Base-by-base conservation (phyloP, 2,888 invertebrate species). In the Cheilosia grossa region DNA sequence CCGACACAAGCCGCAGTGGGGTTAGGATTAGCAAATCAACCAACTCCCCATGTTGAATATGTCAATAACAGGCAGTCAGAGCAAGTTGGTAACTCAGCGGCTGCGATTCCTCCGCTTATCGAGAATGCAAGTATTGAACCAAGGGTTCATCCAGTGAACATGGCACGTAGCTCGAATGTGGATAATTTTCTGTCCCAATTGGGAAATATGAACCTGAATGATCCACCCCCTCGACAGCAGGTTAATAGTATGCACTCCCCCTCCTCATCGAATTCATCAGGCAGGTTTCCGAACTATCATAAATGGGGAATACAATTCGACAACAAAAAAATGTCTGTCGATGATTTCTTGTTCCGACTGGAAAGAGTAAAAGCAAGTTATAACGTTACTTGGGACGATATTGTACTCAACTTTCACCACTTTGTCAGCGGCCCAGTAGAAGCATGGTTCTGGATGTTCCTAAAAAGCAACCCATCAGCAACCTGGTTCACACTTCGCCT, bases 261-360 rank as follows among this genome's bases (percentile, higher is more conserved):
- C 42, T 42, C 30, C 9, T 30, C 30, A 9, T 30, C 30, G 9
- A 30, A 30, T 30, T 30, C 9, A 2, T 30, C 30, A 30, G 19
- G 21, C 4, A 17, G 9, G 4, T 69, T 19, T 10, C 59, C 15
- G 0, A n/a, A 51, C 4, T 72, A 59, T n/a, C 40, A 72, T 4
- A 59, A 70, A 19, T 70, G 67, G 67, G 30, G 54, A 40, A 19
- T 67, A 4, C 44, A 21, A 15, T 69, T 56, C 5, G 17, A 44
- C 37, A 37, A 37, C 37, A 37, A 37, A 37, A n/a, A 37, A 13
- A 37, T 37, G 37, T 37, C 37, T 13, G 37, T 37, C 37, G 37
- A 37, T 37, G 37, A 37, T 37, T 37, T 37, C 13, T 37, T 37
- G 37, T 37, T 37, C 13, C 10, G 37, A 13, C 37, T 37, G 13